Base-by-base conservation (phyloP, 2,888 invertebrate genomes). In the Dinocampus coccinellae region DNA sequence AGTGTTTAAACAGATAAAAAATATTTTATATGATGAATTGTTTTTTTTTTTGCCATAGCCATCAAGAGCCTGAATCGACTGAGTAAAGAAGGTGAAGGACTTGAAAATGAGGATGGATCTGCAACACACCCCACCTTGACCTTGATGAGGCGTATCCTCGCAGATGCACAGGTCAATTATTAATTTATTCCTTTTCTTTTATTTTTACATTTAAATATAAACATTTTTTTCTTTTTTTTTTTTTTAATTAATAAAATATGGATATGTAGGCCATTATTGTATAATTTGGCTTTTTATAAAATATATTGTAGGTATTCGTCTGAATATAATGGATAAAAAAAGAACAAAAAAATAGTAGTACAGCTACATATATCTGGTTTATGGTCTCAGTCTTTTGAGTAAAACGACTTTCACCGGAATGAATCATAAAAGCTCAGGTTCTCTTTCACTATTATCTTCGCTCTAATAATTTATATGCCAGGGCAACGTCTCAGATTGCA, bases 91-190 rank as follows among this genome's bases (percentile, higher is more conserved):
- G 85, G 85, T 70, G 86, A 85, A 78, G 83, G 80, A 78, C 81
- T 85, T 78, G 82, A 81, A 72, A 82, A 84, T 78, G 82, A 86
- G 78, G 80, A 87, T 86, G 87, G 84, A 77, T 84, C 82, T 81
- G 80, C 85, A 83, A 76, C 83, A 77, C 90, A 92, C 90, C 91
- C 93, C 90, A 92, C 93, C 90, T 92, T 94, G 93, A 93, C 93
- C 89, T 92, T 95, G 89, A 95, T 95, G 93, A 92, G 94, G 89
- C 92, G 93, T 87, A 93, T 95, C 88, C 91, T 95, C 87, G 92
- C 93, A 89, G 95, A 95, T 91, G 95, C 95, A 89, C 95, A 95
- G 92, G 93, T 94, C n/a, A 62, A 11, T 20, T 3, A 20, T 53
- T 36, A 52, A 57, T 61, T 55, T 39, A 57, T 34, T 24, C 36